A percentile compares a stretch with the other conserved stretches of the same genome.
Conservation (phyloP, 2,888 invertebrate species). For the Clepsis dumicolana region DNA sequence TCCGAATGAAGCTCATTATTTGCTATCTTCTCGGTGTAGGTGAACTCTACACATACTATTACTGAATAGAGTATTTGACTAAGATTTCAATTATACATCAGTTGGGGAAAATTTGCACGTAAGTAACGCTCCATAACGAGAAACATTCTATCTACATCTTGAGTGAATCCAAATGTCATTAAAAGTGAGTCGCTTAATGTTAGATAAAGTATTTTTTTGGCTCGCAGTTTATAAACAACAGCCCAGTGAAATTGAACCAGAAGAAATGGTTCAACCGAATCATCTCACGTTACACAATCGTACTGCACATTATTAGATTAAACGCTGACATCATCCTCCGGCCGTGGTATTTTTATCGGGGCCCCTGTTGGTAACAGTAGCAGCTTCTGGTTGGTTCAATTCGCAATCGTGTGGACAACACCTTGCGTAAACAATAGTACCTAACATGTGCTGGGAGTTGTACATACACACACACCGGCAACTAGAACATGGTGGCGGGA, state of each 20-base stretch:
- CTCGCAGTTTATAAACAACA: not conserved
- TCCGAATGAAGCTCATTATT: not conserved
- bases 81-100: no score
- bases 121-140: no score
- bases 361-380: conserved; percentile 35
- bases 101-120: no score
- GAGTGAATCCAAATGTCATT: no score
- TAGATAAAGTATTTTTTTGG: not conserved
- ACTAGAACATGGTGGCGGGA: not conserved
- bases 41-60: not conserved
- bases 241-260: not conserved
- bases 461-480: not conserved
- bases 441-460: not conserved
- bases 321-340: conserved; percentile 44
- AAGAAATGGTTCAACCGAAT: conserved; percentile 9
- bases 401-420: conserved; percentile 16
- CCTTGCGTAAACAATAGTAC: conserved; percentile 9
- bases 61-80: no score
- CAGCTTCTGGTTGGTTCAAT: conserved; percentile 17
- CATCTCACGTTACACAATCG: conserved; percentile 33
- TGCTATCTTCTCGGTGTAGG: not conserved
- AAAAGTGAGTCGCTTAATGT: no score
- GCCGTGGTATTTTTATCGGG: conserved; percentile 42
- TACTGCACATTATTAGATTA: conserved; percentile 37
- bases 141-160: no score